Percentiles rank a stretch among this genome's conserved stretches.
Evolutionary conservation across 2,888 invertebrate genomes (phyloP).

Genomic region (Abrostola triplasia): DNA sequence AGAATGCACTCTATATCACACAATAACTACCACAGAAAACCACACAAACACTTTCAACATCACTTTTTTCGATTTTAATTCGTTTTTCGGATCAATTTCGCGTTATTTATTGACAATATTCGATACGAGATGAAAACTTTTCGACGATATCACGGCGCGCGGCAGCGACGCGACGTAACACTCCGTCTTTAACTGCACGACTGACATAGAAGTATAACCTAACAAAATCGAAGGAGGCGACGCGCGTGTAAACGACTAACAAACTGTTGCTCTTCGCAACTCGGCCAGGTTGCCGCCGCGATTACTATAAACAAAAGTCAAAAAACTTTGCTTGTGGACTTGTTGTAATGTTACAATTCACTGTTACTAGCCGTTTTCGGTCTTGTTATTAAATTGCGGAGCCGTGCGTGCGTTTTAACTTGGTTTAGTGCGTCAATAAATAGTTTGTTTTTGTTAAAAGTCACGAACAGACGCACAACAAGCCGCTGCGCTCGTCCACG

Average conservation of each 20-base stretch:
- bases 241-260: conserved; percentile 64
- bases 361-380: conserved; percentile 72
- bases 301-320: conserved; percentile 76
- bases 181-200: conserved; percentile 74
- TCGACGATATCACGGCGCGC: conserved; percentile 63
- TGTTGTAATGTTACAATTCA: conserved; percentile 66
- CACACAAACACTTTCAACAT: conserved; percentile 68
- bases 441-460: conserved; percentile 77
- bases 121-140: conserved; percentile 80
- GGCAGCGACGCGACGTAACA: conserved; percentile 69
- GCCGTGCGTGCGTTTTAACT: conserved; percentile 78
- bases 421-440: conserved; percentile 73
- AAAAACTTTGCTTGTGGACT: conserved; percentile 71
- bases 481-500: conserved; percentile 28
- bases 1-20: conserved; percentile 80
- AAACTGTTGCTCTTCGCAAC: conserved; percentile 75
- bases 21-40: conserved; percentile 66
- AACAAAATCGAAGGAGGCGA: conserved; percentile 75
- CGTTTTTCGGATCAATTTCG: conserved; percentile 69
- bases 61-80: conserved; percentile 65
- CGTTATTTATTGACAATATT: conserved; percentile 71
- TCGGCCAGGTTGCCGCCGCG: conserved; percentile 71
- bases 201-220: conserved; percentile 79
- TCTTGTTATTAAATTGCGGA: conserved; percentile 71
- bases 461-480: conserved; percentile 68